These are phyloP conservation scores for Ctenoplectra terminalis DNA, from an alignment of 1,140 invertebrate species.

Conservation along the genomic window DNA sequence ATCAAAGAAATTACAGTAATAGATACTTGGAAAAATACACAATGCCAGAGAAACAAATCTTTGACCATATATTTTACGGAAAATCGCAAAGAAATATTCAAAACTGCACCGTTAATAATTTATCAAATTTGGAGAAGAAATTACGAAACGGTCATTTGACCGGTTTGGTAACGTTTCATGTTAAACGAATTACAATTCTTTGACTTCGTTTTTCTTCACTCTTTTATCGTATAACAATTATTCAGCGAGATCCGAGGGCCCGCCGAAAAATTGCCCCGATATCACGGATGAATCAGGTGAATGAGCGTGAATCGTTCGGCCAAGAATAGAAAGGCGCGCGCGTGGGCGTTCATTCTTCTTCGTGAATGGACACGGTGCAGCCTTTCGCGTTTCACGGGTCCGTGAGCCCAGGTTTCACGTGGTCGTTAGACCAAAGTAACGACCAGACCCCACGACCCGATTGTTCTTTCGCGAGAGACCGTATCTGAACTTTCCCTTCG, in stretches of 20 bases:
- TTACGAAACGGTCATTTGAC: too few relatives aligned
- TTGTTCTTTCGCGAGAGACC: conserved; percentile 14
- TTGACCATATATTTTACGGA: too few relatives aligned
- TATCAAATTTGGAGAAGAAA: too few relatives aligned
- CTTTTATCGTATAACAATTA: neutral
- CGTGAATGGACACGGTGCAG: conserved; percentile 36
- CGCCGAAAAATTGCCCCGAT: conserved; percentile 24
- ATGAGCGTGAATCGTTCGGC: conserved; percentile 47
- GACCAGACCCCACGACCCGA: neutral
- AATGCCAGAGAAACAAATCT: too few relatives aligned
- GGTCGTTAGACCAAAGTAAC: conserved; percentile 26
- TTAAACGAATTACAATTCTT: neutral
- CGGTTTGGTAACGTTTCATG: too few relatives aligned
- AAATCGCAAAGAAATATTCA: too few relatives aligned
- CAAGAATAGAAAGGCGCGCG: conserved; percentile 52
- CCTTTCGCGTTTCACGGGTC: conserved; percentile 21
- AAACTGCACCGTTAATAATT: too few relatives aligned
- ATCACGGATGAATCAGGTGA: conserved; percentile 52
- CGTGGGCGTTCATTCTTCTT: conserved; percentile 39
- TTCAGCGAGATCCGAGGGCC: too few relatives aligned
- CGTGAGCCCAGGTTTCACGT: conserved; percentile 2
- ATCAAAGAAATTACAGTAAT: too few relatives aligned
- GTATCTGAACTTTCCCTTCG: neutral
- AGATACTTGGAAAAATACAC: too few relatives aligned
- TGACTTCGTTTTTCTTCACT: neutral